Conservation (phyloP, 2,888 invertebrate species). For the Cheilosia impressa region DNA sequence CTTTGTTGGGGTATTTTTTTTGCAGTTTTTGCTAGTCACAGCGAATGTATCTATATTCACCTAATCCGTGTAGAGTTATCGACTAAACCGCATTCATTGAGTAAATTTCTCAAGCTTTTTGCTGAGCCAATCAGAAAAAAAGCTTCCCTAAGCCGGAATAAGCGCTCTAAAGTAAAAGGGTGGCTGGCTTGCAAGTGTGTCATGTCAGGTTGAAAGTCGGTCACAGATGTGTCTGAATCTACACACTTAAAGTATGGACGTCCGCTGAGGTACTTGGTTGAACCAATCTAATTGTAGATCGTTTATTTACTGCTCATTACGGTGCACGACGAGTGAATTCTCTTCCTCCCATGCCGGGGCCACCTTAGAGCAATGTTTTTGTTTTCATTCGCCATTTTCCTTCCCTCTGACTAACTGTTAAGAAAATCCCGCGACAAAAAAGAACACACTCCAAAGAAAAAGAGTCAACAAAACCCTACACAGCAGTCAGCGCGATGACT, state of each 20-base stretch:
- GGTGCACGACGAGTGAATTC: constrained; percentile 53
- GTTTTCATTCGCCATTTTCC: constrained; percentile 30
- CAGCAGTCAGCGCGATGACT: constrained; percentile 52
- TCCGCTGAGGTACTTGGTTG: neutral
- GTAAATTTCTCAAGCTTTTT: constrained; percentile 60
- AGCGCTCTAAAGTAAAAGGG: constrained; percentile 22
- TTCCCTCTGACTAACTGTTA: constrained; percentile 53
- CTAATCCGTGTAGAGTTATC: constrained; percentile 42
- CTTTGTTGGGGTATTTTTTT: neutral
- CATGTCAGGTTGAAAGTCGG: constrained; percentile 42
- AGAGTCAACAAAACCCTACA: constrained; percentile 40
- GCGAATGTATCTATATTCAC: constrained; percentile 15
- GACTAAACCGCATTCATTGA: constrained; percentile 63
- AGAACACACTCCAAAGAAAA: constrained; percentile 48
- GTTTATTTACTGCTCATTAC: constrained; percentile 66
- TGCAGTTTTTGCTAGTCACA: neutral
- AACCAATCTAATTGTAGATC: constrained; percentile 51
- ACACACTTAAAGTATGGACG: neutral
- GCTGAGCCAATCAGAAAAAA: constrained; percentile 8
- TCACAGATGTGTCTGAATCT: constrained; percentile 6
- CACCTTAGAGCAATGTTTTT: constrained; percentile 8
- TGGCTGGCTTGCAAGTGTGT: constrained; percentile 24
- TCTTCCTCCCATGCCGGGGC: constrained; percentile 9
- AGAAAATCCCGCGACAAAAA: constrained; percentile 58
- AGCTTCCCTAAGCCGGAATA: constrained; percentile 21